Percentiles rank a stretch among this genome's conserved stretches.
phyloP scores from a whole-genome alignment of 2,113 vertebrate genomes.

The Miniopterus natalensis region DNA sequence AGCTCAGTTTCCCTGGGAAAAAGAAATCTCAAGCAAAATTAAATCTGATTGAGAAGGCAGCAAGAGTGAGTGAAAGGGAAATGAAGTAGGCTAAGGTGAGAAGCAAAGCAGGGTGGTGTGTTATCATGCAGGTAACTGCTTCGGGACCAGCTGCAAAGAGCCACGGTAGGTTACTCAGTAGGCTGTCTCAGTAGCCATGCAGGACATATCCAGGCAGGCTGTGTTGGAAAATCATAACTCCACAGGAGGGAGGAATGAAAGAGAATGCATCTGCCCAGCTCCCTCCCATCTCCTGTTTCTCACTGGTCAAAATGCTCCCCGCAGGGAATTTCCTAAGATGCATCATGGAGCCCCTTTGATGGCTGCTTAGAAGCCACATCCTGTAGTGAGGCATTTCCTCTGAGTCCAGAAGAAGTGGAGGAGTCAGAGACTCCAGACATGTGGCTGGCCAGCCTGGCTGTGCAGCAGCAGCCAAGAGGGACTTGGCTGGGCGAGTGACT shows the following conservation, averaged over 20 bases:
- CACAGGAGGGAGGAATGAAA: background rate
- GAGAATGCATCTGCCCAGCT: background rate
- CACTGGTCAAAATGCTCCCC: background rate
- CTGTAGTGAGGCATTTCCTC: background rate
- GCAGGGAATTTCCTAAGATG: background rate
- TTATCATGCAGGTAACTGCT: background rate
- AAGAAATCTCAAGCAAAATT: background rate
- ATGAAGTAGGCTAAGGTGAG: background rate
- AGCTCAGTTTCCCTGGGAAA: background rate
- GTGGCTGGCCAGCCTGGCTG: background rate
- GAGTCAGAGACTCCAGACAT: background rate
- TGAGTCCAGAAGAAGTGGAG: background rate
- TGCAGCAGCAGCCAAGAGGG: background rate
- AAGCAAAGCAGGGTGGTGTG: background rate
- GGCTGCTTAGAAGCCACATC: slow-evolving; percentile 18
- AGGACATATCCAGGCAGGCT: background rate
- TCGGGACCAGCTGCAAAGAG: background rate
- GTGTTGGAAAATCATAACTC: background rate
- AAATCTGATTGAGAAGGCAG: background rate
- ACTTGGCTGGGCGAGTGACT: background rate
- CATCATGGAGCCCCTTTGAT: background rate
- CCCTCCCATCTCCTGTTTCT: background rate
- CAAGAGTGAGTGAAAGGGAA: background rate
- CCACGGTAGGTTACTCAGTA: background rate
- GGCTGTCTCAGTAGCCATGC: background rate